These are phyloP conservation scores for Solea senegalensis DNA, from an alignment of 2,113 vertebrate genomes.

Conservation along the genomic window DNA sequence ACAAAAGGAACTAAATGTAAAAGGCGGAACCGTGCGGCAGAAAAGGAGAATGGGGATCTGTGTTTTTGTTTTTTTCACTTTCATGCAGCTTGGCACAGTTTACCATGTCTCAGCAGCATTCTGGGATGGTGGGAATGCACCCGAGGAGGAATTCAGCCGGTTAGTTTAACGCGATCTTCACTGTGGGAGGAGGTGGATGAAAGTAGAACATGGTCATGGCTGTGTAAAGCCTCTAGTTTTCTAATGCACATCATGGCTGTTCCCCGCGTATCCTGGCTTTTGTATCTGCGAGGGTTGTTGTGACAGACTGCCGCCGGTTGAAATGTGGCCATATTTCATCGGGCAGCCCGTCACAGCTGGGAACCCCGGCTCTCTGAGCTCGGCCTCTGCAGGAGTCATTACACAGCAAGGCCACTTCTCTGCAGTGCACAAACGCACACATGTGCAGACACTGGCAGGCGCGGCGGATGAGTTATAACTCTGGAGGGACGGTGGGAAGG, in stretches of 20 bases:
- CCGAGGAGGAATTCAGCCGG: constrained; percentile 14
- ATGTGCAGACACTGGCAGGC: constrained; percentile 26
- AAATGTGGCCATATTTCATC: constrained; percentile 69
- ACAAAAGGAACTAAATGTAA: constrained; percentile 19
- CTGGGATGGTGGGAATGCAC: constrained; percentile 15
- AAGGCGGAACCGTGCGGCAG: constrained; percentile 17
- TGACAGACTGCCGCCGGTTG: constrained; percentile 41
- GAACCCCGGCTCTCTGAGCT: constrained; percentile 28
- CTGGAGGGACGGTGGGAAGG: constrained; percentile 28
- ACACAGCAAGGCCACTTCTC: constrained; percentile 52
- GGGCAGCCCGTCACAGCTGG: constrained; percentile 41
- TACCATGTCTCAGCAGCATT: constrained; percentile 47
- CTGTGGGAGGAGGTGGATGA: neutral
- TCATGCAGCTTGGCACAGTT: constrained; percentile 59
- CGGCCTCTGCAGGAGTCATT: constrained; percentile 66
- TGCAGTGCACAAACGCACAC: constrained; percentile 9
- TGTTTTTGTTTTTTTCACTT: constrained; percentile 39
- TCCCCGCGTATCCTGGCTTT: neutral
- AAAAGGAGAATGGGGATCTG: neutral
- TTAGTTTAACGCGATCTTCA: constrained; percentile 26
- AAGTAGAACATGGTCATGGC: neutral
- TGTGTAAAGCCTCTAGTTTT: neutral
- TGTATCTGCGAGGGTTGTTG: constrained; percentile 29
- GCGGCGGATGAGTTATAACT: constrained; percentile 55
- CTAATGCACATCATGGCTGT: neutral